A percentile compares a stretch with the other conserved stretches of the same genome.
Evolutionary conservation across 1,140 invertebrate genomes (phyloP).

Genomic region (Ceratosolen solmsi): DNA sequence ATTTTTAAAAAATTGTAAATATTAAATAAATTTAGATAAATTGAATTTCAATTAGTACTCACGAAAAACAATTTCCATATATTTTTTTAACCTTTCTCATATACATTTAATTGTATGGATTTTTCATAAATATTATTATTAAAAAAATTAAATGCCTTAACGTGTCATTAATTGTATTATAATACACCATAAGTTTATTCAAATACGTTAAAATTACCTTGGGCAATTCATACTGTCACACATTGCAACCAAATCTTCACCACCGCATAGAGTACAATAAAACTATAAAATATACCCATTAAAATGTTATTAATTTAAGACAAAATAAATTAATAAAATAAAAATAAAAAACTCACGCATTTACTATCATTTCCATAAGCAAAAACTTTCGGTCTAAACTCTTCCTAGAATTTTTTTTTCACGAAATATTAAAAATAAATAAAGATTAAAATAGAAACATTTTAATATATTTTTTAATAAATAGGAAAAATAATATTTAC

Average conservation of each 20-base stretch:
- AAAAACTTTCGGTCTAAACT: slow-evolving; percentile 64
- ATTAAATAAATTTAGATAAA: no score
- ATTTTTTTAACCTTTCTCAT: no score
- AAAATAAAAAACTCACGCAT: slow-evolving; percentile 59
- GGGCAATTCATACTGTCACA: slow-evolving; percentile 64
- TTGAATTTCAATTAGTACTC: no score
- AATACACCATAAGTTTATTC: no score
- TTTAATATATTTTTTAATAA: slow-evolving; percentile 12
- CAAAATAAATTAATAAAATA: slow-evolving; percentile 14
- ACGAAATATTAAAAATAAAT: slow-evolving; percentile 1
- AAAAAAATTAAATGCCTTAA: no score
- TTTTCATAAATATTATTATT: no score
- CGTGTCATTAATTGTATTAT: no score
- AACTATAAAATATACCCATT: slow-evolving; percentile 57
- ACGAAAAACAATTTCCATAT: no score
- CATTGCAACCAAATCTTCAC: slow-evolving; percentile 60
- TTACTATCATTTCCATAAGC: slow-evolving; percentile 66
- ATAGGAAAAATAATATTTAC: slow-evolving; percentile 53
- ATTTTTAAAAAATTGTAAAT: no score
- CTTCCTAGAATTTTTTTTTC: slow-evolving; percentile 56
- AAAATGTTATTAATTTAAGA: slow-evolving; percentile 20
- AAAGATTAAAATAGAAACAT: slow-evolving; percentile 7
- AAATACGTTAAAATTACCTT: slow-evolving; percentile 53
- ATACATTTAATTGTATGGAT: no score
- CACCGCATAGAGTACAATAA: slow-evolving; percentile 63